phyloP scores from a whole-genome alignment of 2,113 vertebrate species.

The Tenebrosternarchus preto region DNA sequence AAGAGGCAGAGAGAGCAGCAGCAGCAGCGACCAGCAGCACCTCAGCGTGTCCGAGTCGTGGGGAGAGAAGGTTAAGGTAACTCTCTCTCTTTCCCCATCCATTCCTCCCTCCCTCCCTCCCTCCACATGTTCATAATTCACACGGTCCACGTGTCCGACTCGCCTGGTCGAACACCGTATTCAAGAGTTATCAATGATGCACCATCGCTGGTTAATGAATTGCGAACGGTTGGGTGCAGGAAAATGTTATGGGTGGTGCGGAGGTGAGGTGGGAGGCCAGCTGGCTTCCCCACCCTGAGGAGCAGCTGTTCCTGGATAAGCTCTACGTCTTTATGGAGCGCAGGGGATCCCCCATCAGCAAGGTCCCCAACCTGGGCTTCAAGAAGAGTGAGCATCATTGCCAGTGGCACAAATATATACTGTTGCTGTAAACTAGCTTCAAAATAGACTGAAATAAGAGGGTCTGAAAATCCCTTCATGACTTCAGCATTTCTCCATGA shows the following conservation, averaged over 20 bases:
- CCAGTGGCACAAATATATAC: no score
- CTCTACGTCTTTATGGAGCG: conserved; percentile 75
- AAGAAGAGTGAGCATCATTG: conserved; percentile 76
- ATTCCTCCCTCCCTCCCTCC: background rate
- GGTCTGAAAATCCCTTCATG: background rate
- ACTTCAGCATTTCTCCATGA: background rate
- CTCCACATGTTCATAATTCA: background rate
- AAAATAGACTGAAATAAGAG: background rate
- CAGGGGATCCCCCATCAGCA: conserved; percentile 73
- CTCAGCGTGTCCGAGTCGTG: conserved; percentile 71
- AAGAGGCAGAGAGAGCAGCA: conserved; percentile 63
- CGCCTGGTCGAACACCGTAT: background rate
- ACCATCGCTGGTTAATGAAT: background rate
- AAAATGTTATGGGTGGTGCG: conserved; percentile 76
- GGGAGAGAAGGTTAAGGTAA: conserved; percentile 76
- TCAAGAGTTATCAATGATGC: background rate
- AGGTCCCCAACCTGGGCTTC: conserved; percentile 81
- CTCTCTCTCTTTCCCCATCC: background rate
- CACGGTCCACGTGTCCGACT: no score
- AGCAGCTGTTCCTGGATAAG: conserved; percentile 79
- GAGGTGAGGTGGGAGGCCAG: conserved; percentile 69
- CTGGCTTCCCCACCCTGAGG: conserved; percentile 78
- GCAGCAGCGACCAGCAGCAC: conserved; percentile 55
- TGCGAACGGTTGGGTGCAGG: conserved; percentile 56
- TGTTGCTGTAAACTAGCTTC: background rate